Conservation (phyloP, 35 echinoderm and acorn worm species). For the Eucidaris tribuloides region DNA sequence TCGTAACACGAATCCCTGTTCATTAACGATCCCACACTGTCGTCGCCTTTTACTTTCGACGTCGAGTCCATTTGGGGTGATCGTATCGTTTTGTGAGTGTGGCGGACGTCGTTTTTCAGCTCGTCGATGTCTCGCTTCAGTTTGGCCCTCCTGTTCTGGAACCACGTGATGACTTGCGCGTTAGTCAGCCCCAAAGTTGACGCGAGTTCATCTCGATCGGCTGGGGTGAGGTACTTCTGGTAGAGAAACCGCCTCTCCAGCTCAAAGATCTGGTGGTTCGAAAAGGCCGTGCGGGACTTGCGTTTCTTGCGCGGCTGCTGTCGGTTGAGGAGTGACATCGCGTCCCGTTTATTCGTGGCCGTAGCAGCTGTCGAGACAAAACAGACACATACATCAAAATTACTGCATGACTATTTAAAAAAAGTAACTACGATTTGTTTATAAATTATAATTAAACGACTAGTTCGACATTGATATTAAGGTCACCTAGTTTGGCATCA, state of each 20-base stretch:
- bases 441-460: no score
- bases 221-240: slow-evolving; percentile 97
- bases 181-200: slow-evolving; percentile 88
- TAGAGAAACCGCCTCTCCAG: slow-evolving; percentile 93
- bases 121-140: slow-evolving; percentile 96
- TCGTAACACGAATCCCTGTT: neutral
- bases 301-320: slow-evolving; percentile 90
- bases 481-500: no score
- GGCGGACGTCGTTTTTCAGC: slow-evolving; percentile 69
- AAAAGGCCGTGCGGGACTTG: slow-evolving; percentile 95
- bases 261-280: slow-evolving; percentile 97
- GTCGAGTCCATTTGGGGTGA: neutral
- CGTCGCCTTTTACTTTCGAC: neutral
- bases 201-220: slow-evolving; percentile 89
- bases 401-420: no score
- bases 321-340: slow-evolving; percentile 69
- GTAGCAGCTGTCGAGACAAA: slow-evolving; percentile 69
- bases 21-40: neutral
- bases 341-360: slow-evolving; percentile 70
- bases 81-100: neutral
- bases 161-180: slow-evolving; percentile 98
- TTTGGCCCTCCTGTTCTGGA: slow-evolving; percentile 95
- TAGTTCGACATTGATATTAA: no score
- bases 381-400: no score
- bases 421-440: no score